Evolutionary conservation across 2,113 vertebrate genomes (phyloP).

Genomic region (Fregetta grallaria): DNA sequence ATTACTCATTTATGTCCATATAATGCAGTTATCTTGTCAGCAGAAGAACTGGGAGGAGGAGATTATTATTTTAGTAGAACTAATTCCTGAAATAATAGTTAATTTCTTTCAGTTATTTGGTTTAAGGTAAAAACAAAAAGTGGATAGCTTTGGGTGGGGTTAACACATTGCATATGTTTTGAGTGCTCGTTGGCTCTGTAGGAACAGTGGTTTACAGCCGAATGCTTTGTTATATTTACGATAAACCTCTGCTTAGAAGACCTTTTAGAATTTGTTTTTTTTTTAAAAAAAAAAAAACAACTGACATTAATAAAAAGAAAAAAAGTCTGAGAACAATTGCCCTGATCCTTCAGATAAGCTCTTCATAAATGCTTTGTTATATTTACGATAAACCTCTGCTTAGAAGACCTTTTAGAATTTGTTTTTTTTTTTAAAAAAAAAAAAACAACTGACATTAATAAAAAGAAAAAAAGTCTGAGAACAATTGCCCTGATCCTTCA

Average conservation of each 20-base stretch:
- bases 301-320: background rate
- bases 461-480: background rate
- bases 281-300: background rate
- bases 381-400: background rate
- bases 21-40: background rate
- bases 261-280: background rate
- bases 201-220: background rate
- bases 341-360: constrained; percentile 7
- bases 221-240: background rate
- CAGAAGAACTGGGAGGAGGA: background rate
- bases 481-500: background rate
- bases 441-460: background rate
- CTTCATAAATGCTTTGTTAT: background rate
- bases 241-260: background rate
- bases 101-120: background rate
- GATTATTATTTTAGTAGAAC: background rate
- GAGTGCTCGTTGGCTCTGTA: background rate
- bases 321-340: background rate
- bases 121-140: background rate
- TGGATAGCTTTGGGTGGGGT: background rate
- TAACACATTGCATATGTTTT: background rate
- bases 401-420: background rate
- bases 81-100: background rate
- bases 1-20: background rate
- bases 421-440: background rate